Evolutionary conservation across 2,113 vertebrate species (phyloP).

Genomic region (Coracopsis vasa): DNA sequence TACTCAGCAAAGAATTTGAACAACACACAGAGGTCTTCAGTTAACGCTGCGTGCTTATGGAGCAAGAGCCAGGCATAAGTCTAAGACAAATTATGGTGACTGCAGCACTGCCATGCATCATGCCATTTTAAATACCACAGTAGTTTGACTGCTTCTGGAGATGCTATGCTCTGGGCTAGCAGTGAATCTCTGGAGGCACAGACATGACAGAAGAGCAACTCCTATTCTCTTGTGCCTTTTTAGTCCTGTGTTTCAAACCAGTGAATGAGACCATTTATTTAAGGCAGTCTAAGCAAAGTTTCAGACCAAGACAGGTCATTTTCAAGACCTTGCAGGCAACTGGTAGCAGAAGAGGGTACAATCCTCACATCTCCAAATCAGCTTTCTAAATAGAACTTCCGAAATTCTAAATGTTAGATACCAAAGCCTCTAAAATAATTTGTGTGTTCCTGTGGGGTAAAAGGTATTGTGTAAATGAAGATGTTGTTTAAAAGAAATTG

Average conservation of each 20-base stretch:
- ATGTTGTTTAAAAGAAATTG: neutral
- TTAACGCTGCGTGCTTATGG: neutral
- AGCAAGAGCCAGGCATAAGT: neutral
- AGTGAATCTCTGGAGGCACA: neutral
- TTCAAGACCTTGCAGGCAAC: neutral
- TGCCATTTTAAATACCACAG: neutral
- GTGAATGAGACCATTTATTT: neutral
- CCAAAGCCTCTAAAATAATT: neutral
- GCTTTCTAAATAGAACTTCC: neutral
- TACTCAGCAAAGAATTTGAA: neutral
- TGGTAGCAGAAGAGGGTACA: neutral
- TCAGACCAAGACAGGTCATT: neutral
- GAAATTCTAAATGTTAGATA: neutral
- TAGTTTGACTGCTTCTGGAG: neutral
- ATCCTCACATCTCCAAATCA: neutral
- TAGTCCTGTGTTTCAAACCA: neutral
- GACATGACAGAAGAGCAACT: neutral
- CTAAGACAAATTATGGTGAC: neutral
- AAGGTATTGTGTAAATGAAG: neutral
- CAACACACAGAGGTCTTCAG: neutral
- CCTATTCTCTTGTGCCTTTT: neutral
- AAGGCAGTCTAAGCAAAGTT: neutral
- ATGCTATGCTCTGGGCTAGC: neutral
- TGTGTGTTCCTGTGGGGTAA: neutral
- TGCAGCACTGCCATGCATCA: neutral